Evolutionary conservation across 1,140 invertebrate genomes (phyloP).

Genomic region (Pseudachorutes palmiensis): DNA sequence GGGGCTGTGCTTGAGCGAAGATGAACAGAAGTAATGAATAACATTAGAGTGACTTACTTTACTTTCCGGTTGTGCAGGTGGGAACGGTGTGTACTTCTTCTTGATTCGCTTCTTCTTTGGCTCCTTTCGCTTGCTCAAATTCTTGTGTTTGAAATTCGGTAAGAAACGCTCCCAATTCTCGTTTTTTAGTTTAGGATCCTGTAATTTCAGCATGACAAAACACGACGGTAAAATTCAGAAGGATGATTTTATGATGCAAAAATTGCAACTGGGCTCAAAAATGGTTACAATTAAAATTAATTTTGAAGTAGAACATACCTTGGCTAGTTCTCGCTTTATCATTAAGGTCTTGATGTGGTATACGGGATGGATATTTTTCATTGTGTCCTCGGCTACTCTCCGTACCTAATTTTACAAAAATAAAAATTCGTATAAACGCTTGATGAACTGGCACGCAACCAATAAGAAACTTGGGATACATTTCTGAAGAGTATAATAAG

Average conservation of each 20-base stretch:
- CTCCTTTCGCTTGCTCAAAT: constrained; percentile 73
- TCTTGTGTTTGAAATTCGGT: constrained; percentile 91
- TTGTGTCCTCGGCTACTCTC: constrained; percentile 89
- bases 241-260: neutral
- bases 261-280: neutral
- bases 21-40: too few relatives aligned
- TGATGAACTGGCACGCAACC: neutral
- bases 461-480: neutral
- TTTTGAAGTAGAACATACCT: constrained; percentile 42
- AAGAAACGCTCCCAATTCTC: constrained; percentile 97
- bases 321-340: constrained; percentile 92
- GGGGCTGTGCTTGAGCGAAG: too few relatives aligned
- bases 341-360: constrained; percentile 97
- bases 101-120: constrained; percentile 78
- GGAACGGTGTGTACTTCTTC: constrained; percentile 94
- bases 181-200: constrained; percentile 77
- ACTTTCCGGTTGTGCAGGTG: constrained; percentile 82
- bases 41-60: constrained; percentile 47
- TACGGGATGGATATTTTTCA: constrained; percentile 99
- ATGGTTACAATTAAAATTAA: neutral
- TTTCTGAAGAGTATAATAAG: neutral
- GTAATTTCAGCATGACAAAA: constrained; percentile 1
- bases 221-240: neutral
- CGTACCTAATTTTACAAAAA: constrained; percentile 53
- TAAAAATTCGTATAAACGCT: constrained; percentile 14